Percentiles rank a stretch among this genome's conserved stretches.
Evolutionary conservation across 1,140 invertebrate genomes (phyloP).

Genomic region (Platorchestia sp.): DNA sequence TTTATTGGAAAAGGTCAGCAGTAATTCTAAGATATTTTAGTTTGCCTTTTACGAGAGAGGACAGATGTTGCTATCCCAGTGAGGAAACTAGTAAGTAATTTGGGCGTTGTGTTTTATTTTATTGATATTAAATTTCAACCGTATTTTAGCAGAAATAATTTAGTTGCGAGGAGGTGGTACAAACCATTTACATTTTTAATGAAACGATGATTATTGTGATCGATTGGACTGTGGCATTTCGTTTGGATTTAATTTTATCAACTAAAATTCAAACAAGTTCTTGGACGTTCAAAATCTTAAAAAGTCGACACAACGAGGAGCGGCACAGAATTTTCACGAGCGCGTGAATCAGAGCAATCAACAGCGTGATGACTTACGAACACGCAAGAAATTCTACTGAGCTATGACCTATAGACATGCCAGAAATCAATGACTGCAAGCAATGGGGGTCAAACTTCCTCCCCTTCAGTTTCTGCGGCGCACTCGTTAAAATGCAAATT

Average conservation of each 20-base stretch:
- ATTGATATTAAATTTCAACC: neutral
- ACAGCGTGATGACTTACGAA: neutral
- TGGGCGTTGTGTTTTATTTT: neutral
- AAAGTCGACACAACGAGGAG: neutral
- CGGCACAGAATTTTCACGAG: neutral
- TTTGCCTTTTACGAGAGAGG: neutral
- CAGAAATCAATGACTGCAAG: neutral
- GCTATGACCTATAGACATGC: neutral
- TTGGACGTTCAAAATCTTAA: neutral
- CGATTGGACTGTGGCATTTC: neutral
- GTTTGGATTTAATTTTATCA: neutral
- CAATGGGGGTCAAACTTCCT: neutral
- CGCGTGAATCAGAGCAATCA: neutral
- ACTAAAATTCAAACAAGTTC: neutral
- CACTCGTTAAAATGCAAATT: constrained; percentile 1
- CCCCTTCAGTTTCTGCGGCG: neutral
- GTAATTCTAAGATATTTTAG: neutral
- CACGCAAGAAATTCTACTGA: neutral
- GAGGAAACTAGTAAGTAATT: neutral
- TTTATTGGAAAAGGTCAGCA: neutral
- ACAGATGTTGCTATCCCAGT: neutral
- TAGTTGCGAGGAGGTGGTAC: neutral
- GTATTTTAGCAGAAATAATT: neutral
- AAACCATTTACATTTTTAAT: neutral
- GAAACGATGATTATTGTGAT: neutral